Evolutionary conservation across 2,797 vertebrate species (phyloP).

Genomic region (Bovichtus variegatus): DNA sequence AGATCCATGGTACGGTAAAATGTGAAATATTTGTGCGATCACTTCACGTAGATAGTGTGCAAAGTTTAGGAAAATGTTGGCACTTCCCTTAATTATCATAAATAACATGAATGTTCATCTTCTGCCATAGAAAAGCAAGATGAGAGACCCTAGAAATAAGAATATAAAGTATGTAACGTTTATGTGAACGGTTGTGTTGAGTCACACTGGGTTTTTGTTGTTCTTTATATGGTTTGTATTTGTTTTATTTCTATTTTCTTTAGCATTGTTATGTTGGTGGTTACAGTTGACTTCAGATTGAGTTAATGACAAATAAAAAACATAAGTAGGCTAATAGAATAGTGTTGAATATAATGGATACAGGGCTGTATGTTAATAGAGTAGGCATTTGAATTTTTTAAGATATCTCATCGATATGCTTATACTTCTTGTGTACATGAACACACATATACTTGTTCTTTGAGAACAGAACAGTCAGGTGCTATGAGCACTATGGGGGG

Average conservation of each 20-base stretch:
- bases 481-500: background rate
- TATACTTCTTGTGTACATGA: background rate
- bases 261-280: background rate
- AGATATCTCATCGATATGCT: background rate
- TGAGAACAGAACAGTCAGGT: background rate
- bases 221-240: background rate
- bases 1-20: background rate
- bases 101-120: no score
- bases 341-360: background rate
- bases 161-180: no score
- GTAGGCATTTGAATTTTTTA: background rate
- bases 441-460: background rate
- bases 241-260: background rate
- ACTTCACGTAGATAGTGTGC: background rate
- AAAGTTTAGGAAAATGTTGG: background rate
- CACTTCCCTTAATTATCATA: background rate
- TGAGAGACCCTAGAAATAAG: no score
- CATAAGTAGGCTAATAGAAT: background rate
- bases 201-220: background rate
- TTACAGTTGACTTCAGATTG: background rate
- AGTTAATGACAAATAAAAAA: background rate
- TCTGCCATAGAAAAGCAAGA: background rate
- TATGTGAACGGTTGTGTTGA: background rate
- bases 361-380: background rate
- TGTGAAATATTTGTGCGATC: conserved; percentile 21